Conservation (phyloP, 2,113 vertebrate species). For the Brachyhypopomus occidentalis region DNA sequence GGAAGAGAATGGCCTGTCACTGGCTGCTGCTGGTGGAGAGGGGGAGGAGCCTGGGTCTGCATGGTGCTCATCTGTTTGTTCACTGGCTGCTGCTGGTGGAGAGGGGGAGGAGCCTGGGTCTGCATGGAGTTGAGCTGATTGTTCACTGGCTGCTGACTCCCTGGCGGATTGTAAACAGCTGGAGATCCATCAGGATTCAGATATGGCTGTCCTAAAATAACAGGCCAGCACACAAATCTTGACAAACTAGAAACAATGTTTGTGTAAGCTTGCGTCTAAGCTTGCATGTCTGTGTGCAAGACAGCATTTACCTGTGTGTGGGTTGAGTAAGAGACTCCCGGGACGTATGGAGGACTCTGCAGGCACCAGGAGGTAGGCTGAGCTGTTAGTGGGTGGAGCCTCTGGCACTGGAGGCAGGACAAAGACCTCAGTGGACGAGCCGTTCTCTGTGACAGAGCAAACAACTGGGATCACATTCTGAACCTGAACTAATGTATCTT, state of each 20-base stretch:
- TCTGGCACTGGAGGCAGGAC: conserved; percentile 59
- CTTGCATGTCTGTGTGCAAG: neutral
- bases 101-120: conserved; percentile 65
- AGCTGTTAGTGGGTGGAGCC: conserved; percentile 70
- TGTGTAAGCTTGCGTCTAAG: neutral
- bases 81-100: conserved; percentile 77
- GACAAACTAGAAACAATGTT: neutral
- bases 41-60: conserved; percentile 70
- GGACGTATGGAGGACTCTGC: conserved; percentile 92
- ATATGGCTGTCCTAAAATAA: conserved; percentile 87
- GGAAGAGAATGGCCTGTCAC: conserved; percentile 75
- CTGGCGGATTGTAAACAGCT: conserved; percentile 91
- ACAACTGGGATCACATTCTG: too few species aligned
- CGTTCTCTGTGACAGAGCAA: conserved; percentile 56
- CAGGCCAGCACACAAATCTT: neutral
- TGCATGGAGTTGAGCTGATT: conserved; percentile 71
- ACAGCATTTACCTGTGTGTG: conserved; percentile 82
- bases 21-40: conserved; percentile 76
- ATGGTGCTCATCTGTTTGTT: conserved; percentile 68
- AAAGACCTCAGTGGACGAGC: conserved; percentile 34
- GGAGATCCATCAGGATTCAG: conserved; percentile 93
- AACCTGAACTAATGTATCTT: too few species aligned
- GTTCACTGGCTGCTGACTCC: conserved; percentile 80
- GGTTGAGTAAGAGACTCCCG: conserved; percentile 93
- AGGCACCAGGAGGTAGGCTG: conserved; percentile 85